Conservation (phyloP, 1,140 invertebrate species). For the Diploscapter pachys region DNA sequence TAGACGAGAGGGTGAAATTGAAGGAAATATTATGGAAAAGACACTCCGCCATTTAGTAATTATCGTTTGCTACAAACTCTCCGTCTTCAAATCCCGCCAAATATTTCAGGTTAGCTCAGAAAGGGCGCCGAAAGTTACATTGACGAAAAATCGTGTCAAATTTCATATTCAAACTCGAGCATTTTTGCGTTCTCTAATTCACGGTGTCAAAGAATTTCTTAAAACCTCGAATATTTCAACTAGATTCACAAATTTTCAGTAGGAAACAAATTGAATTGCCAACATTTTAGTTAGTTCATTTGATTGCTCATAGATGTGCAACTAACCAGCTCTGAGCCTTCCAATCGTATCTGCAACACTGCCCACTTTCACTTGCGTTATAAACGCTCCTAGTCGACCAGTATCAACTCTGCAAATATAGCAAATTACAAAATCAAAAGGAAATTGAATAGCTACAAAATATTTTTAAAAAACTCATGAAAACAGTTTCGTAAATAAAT, state of each 20-base stretch:
- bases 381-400: conserved; percentile 76
- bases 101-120: neutral
- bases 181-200: no score
- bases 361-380: conserved; percentile 94
- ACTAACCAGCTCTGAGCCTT: conserved; percentile 71
- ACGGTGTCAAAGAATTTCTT: no score
- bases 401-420: conserved; percentile 71
- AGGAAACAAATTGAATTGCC: neutral
- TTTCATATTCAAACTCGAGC: no score
- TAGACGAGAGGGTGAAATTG: no score
- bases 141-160: no score
- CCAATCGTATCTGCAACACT: conserved; percentile 92
- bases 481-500: neutral
- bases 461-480: neutral
- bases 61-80: neutral
- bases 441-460: neutral
- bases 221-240: no score
- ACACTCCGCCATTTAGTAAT: neutral
- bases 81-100: no score
- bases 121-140: neutral
- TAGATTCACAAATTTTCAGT: neutral
- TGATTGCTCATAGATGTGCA: neutral
- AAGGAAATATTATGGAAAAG: no score
- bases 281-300: no score
- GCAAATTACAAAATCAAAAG: conserved; percentile 64